These are phyloP conservation scores for Varroa destructor DNA, from an alignment of 1,140 invertebrate genomes.

Conservation along the genomic window DNA sequence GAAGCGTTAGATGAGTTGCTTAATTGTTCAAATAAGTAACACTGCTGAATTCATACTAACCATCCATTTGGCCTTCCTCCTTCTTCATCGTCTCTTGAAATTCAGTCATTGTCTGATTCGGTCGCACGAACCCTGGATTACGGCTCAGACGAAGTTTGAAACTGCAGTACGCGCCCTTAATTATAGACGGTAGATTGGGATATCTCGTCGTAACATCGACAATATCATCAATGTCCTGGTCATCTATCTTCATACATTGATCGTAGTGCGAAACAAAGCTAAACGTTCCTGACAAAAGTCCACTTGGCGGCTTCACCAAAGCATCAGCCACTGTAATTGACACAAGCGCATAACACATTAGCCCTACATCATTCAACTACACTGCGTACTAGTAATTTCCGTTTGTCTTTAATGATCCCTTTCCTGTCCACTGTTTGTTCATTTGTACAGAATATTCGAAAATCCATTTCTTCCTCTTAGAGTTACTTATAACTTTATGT, in stretches of 20 bases:
- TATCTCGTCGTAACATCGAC: constrained; percentile 3
- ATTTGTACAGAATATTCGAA: no score
- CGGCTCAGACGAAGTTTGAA: constrained; percentile 9
- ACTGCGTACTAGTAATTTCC: no score
- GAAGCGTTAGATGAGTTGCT: background rate
- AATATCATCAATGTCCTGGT: constrained; percentile 11
- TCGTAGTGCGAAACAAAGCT: constrained; percentile 21
- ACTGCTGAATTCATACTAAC: background rate
- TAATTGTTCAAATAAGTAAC: background rate
- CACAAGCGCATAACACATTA: no score
- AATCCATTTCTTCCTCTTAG: no score
- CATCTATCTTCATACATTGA: constrained; percentile 7
- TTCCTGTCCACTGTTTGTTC: no score
- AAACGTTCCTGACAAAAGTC: constrained; percentile 12
- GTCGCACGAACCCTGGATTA: constrained; percentile 1
- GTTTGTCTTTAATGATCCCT: no score
- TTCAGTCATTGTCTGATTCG: constrained; percentile 11
- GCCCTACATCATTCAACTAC: no score
- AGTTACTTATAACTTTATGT: no score
- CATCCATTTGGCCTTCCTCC: constrained; percentile 10
- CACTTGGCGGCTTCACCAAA: constrained; percentile 1
- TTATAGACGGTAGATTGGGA: background rate
- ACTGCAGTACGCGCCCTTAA: constrained; percentile 22
- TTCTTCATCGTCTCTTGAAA: constrained; percentile 24
- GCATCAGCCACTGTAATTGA: constrained; percentile 25